Base-by-base conservation (phyloP, 2,888 invertebrate species). In the Augiades crinisus region DNA sequence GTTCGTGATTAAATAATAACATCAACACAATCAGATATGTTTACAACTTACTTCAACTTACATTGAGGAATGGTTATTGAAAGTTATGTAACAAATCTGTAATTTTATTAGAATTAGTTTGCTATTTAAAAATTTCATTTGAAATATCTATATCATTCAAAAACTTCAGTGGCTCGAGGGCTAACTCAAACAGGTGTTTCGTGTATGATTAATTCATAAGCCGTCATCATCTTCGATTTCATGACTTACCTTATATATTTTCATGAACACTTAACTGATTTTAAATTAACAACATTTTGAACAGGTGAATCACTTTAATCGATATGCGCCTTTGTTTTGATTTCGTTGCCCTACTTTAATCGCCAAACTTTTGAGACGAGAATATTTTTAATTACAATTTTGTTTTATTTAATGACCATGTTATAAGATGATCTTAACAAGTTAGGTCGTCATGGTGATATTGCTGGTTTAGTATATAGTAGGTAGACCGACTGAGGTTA, bases 261-360 rank as follows among this genome's bases (percentile, higher is more conserved):
- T 34, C 10, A 12, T 16, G 10, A 47, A 47, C 49, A 33, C 49
- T 33, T 5, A 5, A 21, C 21, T 33, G 10, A 41, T 12, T 41
- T 49, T 41, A 24, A 49, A 24, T 31, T 30, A 38, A 3, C 13
- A 30, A 8, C 6, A n/a, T 40, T 43, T 50, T 16, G 8, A 43
- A 69, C 71, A 72, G 70, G 69, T 70, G 71, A 70, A 70, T 67
- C 73, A 67, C 68, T 65, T 30, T 60, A 82, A 85, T 85, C 85
- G 66, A 82, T 83, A 72, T 65, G 79, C 75, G 80, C 78, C 72
- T 81, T 80, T 81, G 81, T 81, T 82, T 83, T 85, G 75, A 68
- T 77, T 72, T 65, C 59, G 55, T 60, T 67, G 61, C 62, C 63
- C 61, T 66, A 64, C 56, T 68, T 62, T 57, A 57, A 60, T 65